phyloP scores from a whole-genome alignment of 2,113 vertebrate genomes.

The Chlamydotis undulata region DNA sequence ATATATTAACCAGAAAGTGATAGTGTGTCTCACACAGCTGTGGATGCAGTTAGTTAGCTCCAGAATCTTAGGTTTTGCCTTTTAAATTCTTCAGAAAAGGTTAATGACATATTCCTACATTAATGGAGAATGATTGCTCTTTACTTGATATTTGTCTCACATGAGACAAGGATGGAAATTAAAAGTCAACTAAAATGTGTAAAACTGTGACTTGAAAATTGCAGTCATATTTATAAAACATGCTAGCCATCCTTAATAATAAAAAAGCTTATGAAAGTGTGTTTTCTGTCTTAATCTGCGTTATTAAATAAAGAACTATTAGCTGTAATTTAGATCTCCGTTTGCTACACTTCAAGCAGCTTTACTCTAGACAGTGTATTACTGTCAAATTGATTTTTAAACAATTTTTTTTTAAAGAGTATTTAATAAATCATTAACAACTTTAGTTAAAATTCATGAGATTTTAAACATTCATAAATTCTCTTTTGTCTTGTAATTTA shows the following conservation, averaged over 20 bases:
- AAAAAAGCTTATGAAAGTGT: neutral
- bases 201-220: neutral
- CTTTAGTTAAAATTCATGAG: slow-evolving; percentile 37
- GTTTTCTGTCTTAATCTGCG: neutral
- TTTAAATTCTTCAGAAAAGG: neutral
- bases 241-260: neutral
- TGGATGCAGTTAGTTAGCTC: neutral
- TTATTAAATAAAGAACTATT: neutral
- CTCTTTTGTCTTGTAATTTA: neutral
- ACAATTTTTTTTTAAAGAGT: neutral
- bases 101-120: neutral
- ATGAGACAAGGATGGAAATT: neutral
- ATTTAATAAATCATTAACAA: slow-evolving; percentile 51
- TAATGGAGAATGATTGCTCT: neutral
- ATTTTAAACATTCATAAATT: slow-evolving; percentile 44
- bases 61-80: neutral
- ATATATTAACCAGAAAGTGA: neutral
- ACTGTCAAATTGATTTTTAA: slow-evolving; percentile 44
- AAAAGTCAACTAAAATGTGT: neutral
- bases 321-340: neutral
- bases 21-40: neutral
- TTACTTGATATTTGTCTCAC: neutral
- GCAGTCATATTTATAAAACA: neutral
- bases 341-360: neutral
- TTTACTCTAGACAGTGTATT: neutral